Conservation (phyloP, 2,888 invertebrate genomes). For the Dioctria rufipes region DNA sequence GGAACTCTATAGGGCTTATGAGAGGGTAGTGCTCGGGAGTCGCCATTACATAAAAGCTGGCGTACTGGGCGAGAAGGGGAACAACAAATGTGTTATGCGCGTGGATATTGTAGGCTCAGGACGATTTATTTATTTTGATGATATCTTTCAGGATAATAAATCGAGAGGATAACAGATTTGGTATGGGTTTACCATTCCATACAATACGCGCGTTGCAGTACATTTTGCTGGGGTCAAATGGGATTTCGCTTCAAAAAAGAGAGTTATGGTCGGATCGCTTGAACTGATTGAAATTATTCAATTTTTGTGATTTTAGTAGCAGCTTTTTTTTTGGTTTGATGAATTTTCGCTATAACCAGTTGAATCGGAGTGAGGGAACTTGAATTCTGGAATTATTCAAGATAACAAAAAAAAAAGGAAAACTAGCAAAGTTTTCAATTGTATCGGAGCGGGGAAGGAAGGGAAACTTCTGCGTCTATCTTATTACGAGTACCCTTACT, state of each 20-base stretch:
- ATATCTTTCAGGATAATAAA: constrained; percentile 62
- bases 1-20: constrained; percentile 25
- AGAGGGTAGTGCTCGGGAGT: constrained; percentile 12
- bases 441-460: neutral
- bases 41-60: constrained; percentile 34
- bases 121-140: constrained; percentile 63
- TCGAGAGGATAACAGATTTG: constrained; percentile 59
- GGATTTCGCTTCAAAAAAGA: constrained; percentile 41
- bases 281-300: constrained; percentile 52
- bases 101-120: constrained; percentile 56
- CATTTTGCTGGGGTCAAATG: constrained; percentile 46
- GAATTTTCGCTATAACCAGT: neutral
- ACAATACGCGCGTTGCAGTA: constrained; percentile 24
- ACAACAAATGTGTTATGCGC: constrained; percentile 47
- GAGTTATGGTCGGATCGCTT: constrained; percentile 53
- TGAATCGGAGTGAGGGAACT: neutral
- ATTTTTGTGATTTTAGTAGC: constrained; percentile 37
- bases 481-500: neutral
- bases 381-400: neutral
- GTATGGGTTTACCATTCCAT: constrained; percentile 44
- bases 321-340: neutral
- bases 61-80: constrained; percentile 1
- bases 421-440: neutral
- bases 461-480: neutral
- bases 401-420: neutral